Base-by-base conservation (phyloP, 1,140 invertebrate species). In the Gryon sp. region DNA sequence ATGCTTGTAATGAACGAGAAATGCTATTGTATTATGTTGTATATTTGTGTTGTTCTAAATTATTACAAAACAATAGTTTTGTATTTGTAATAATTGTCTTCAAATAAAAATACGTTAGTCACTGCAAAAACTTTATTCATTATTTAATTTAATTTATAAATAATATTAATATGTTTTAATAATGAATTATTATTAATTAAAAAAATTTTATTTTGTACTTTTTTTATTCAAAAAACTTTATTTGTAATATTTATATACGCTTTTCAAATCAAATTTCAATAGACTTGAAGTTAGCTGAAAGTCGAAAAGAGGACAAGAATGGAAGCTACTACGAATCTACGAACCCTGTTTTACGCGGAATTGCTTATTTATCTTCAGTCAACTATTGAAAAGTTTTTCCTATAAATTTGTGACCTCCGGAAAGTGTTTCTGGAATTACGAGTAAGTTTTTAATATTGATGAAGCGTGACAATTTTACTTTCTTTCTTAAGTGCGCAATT, bases 281-380 rank as follows among this genome's bases (percentile, higher is more conserved):
- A 18, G 11, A 16, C 15, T 11, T 40, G 32, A 55, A 55, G 57
- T 62, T 62, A 6, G 16, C 30, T 36, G 19, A 15, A 28, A 48
- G 43, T 62, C 41, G 43, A 46, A 46, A 38, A 48, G 26, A 3
- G 14, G 2, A 28, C 40, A 60, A 60, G 9, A 46, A 60, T 60
- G 55, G 41, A 46, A 60, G 22, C 41, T 26, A 40, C 14, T 16
- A 4, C 40, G 41, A 46, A 60, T 14, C 41, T 26, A 40, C 14
- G 12, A 4, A 32, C 46, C 32, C 32, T 38, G 38, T 24, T 60
- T 28, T 16, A 22, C 52, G 12, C 73, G 66, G 82, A 83, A 81
- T 78, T 81, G 74, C 75, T 82, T 84, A 84, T 84, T 84, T 83
- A 84, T 83, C 79, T 84, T 83, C 69, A 55, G 80, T 83, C 68